These are phyloP conservation scores for Seira ritae DNA, from an alignment of 2,888 invertebrate genomes.

Conservation along the genomic window DNA sequence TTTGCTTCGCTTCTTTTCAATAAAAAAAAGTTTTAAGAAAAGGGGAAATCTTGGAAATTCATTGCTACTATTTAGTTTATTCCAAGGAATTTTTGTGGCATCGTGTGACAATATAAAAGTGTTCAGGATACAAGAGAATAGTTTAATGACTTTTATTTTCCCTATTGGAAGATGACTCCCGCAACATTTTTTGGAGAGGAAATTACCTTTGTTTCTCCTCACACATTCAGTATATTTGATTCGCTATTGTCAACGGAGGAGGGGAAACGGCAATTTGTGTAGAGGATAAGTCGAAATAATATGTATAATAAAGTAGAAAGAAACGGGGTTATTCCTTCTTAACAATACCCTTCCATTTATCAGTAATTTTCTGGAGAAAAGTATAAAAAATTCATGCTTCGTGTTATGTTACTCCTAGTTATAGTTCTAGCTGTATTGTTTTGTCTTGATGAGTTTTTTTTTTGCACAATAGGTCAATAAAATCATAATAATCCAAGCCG, in stretches of 20 bases:
- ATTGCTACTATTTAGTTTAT: not conserved
- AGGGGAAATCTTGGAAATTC: not conserved
- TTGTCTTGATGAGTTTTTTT: not conserved
- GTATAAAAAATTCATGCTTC: not conserved
- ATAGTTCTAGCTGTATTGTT: not conserved
- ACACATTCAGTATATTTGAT: not conserved
- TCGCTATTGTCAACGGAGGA: not conserved
- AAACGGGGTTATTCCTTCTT: not conserved
- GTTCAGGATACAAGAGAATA: not conserved
- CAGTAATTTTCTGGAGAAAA: not conserved
- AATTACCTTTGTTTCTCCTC: not conserved
- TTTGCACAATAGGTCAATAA: constrained; percentile 9
- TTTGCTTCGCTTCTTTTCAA: not conserved
- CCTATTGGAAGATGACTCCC: not conserved
- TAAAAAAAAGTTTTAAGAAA: not conserved
- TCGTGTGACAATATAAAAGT: not conserved
- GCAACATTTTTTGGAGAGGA: not conserved
- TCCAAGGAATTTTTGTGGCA: not conserved
- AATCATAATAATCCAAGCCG: not conserved
- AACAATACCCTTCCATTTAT: not conserved
- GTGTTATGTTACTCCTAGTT: not conserved
- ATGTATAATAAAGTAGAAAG: not conserved
- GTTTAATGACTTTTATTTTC: constrained; percentile 3
- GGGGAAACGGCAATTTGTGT: not conserved
- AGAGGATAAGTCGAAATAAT: not conserved